phyloP scores from a whole-genome alignment of 2,888 invertebrate genomes.

The Cremastinae sp. region DNA sequence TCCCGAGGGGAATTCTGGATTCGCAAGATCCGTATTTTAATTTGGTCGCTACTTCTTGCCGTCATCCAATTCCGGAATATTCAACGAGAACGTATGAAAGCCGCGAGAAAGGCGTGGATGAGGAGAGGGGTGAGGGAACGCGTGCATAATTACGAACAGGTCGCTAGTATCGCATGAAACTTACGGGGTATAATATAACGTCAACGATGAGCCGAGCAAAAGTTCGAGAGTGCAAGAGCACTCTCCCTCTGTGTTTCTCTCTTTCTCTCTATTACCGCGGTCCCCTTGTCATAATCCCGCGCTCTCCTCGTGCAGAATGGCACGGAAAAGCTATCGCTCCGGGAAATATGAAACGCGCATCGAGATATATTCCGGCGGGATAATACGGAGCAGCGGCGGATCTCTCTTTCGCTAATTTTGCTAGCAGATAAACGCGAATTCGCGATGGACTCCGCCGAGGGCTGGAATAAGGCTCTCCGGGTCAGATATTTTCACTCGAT shows the following conservation, averaged over 20 bases:
- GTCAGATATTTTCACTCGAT: no score
- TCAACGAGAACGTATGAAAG: slow-evolving; percentile 51
- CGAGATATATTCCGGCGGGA: no score
- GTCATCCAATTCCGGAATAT: slow-evolving; percentile 46
- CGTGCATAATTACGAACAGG: slow-evolving; percentile 59
- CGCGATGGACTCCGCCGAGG: no score
- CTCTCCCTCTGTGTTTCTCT: background rate
- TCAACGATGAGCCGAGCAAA: slow-evolving; percentile 16
- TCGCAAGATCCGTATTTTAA: slow-evolving; percentile 18
- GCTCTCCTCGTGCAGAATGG: no score
- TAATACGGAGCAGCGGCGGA: no score
- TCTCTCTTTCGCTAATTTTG: no score
- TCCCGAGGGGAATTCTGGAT: slow-evolving; percentile 39
- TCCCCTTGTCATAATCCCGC: no score
- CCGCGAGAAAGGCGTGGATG: slow-evolving; percentile 20
- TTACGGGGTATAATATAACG: slow-evolving; percentile 17
- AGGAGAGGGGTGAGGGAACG: no score
- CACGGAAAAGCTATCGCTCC: no score
- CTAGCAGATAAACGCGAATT: no score
- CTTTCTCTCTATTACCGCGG: background rate
- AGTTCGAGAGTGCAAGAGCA: background rate
- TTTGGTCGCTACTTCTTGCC: background rate
- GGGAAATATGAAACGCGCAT: no score
- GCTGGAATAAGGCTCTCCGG: no score
- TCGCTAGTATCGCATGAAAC: slow-evolving; percentile 41